Evolutionary conservation across 1,140 invertebrate species (phyloP), one percentile per base, ranked within the genome.

Genomic region (Delia radicum): DNA sequence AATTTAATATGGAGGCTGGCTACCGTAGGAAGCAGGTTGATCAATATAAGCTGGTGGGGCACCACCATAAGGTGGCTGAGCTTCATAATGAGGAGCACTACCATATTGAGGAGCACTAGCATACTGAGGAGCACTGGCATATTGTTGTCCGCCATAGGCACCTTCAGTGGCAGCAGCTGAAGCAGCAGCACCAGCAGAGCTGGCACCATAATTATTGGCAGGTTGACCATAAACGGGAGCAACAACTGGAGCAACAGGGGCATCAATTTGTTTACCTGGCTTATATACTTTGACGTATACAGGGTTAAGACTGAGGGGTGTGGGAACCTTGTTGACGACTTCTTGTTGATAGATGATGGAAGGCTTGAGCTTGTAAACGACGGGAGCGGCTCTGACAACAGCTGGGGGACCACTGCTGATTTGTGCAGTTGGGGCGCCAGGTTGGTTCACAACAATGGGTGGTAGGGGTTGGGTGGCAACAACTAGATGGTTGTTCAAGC

Each of bases 231-330:
- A 83, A 0, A 26, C 61, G 62, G 83, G 76, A 33, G 74, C 77
- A 78, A 84, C 82, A 28, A 84, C 82, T 13, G 82, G 82, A 27
- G 82, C 81, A 74, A 83, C 62, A 0, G 83, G 83, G 10, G 81
- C 80, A 75, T 83, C 82, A 55, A 84, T 81, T 75, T 85, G 82
- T 78, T 85, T 84, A 81, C 83, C 83, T 3, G 83, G 83, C 78
- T 85, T 85, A 81, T 85, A 85, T 27, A 85, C 83, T 78, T 85
- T 85, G 4, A 85, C 83, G 77, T 85, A 85, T 73, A 85, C 83
- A 18, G 83, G 83, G 24, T 85, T 85, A 26, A 85, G 81, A 73
- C 83, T 84, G 21, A 85, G 77, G 2, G 83, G 83, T 10, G 83
- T 84, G 75, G 83, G 83, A 76, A 84, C 81, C 77, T 84, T 85